These are phyloP conservation scores for Tiliqua scincoides DNA, from an alignment of 2,113 vertebrate species.

Conservation along the genomic window DNA sequence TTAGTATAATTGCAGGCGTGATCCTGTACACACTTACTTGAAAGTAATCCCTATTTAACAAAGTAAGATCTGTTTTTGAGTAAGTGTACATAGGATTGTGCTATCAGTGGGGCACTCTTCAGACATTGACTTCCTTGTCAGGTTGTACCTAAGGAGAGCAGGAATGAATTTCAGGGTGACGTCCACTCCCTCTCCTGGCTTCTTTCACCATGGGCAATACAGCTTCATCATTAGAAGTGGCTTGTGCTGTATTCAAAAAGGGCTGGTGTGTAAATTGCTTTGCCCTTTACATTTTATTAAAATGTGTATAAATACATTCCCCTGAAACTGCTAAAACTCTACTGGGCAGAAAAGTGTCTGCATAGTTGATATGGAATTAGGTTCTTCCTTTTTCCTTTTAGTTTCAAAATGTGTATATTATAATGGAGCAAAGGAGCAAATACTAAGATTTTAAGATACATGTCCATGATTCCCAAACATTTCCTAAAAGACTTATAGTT, in stretches of 20 bases:
- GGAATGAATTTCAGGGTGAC: background rate
- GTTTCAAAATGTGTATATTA: slow-evolving; percentile 10
- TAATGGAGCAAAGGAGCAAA: slow-evolving; percentile 24
- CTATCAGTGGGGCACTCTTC: background rate
- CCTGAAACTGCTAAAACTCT: slow-evolving; percentile 30
- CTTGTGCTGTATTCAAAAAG: slow-evolving; percentile 51
- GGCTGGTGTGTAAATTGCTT: slow-evolving; percentile 70
- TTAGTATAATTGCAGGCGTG: background rate
- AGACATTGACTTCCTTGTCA: background rate
- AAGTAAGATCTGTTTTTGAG: too few species aligned
- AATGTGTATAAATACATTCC: slow-evolving; percentile 2
- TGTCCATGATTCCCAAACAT: background rate
- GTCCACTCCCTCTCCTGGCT: background rate
- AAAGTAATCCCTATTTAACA: too few species aligned
- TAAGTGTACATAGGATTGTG: too few species aligned
- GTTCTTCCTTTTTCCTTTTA: slow-evolving; percentile 12
- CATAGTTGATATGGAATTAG: background rate
- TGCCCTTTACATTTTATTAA: slow-evolving; percentile 43
- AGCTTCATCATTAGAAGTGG: background rate
- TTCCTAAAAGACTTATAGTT: slow-evolving; percentile 11
- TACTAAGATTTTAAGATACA: background rate
- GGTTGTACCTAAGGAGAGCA: background rate
- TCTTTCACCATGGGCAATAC: background rate
- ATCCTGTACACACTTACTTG: too few species aligned
- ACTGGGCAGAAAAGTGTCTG: slow-evolving; percentile 23